Evolutionary conservation across 1,140 invertebrate genomes (phyloP).

Genomic region (Neodiprion lecontei): DNA sequence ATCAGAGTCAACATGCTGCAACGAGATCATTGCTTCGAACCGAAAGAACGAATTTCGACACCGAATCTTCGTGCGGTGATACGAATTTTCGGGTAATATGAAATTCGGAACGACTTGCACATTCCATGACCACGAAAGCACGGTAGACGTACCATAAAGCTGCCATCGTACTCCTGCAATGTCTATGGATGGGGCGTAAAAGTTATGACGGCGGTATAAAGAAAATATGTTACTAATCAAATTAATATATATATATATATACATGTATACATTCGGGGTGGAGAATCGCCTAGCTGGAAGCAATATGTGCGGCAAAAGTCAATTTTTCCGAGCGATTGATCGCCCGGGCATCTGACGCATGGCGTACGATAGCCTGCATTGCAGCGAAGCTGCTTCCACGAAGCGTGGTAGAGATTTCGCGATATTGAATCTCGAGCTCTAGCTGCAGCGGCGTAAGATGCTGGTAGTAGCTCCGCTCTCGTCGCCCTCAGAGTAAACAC

Average conservation of each 20-base stretch:
- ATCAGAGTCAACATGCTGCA: too few species aligned
- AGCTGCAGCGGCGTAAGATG: slow-evolving; percentile 31
- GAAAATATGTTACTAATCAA: background rate
- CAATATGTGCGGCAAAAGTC: background rate
- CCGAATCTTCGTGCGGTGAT: too few species aligned
- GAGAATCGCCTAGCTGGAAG: background rate
- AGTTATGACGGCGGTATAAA: background rate
- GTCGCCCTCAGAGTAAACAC: slow-evolving; percentile 52
- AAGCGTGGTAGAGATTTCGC: background rate
- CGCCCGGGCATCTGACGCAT: background rate
- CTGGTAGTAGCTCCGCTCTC: slow-evolving; percentile 42
- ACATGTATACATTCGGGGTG: too few species aligned
- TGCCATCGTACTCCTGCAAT: too few species aligned
- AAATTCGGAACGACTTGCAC: too few species aligned
- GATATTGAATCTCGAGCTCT: background rate
- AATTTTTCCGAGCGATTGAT: slow-evolving; percentile 5
- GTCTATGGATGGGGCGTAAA: background rate
- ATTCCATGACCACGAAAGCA: too few species aligned
- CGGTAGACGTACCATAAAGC: too few species aligned
- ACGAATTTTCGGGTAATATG: too few species aligned
- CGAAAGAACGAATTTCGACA: too few species aligned
- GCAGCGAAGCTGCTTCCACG: background rate
- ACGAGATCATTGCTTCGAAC: too few species aligned
- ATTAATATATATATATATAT: background rate
- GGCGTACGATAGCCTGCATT: background rate